Evolutionary conservation across 1,140 invertebrate species (phyloP).

Genomic region (Stenopsyche tienmushanensis): DNA sequence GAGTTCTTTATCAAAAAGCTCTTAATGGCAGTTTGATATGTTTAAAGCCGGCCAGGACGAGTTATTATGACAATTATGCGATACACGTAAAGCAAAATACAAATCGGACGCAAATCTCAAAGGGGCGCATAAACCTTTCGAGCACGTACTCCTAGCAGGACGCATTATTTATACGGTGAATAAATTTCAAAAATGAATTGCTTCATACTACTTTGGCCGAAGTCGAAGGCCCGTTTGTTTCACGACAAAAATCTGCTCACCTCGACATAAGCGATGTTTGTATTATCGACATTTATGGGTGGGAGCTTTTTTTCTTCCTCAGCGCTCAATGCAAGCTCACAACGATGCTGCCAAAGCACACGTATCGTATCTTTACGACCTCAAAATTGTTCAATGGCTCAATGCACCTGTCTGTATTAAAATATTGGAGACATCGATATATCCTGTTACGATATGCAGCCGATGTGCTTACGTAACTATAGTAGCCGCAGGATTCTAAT

Average conservation of each 20-base stretch:
- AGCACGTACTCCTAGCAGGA: constrained; percentile 9
- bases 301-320: neutral
- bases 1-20: constrained; percentile 4
- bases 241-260: neutral
- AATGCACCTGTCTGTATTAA: constrained; percentile 19
- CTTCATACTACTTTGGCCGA: constrained; percentile 2
- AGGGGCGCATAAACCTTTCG: constrained; percentile 6
- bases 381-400: constrained; percentile 22
- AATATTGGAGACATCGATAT: neutral
- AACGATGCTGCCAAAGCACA: neutral
- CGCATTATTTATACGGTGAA: constrained; percentile 22
- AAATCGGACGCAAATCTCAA: constrained; percentile 29
- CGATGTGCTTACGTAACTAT: no score
- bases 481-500: no score
- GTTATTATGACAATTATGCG: constrained; percentile 35
- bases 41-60: constrained; percentile 17
- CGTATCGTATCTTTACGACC: constrained; percentile 19
- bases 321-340: neutral
- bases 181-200: constrained; percentile 19
- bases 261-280: no score
- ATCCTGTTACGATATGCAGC: no score
- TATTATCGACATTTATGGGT: no score
- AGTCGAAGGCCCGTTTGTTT: neutral
- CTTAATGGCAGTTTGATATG: constrained; percentile 9
- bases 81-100: constrained; percentile 17